phyloP scores from a whole-genome alignment of 2,797 vertebrate genomes.

The Pangasius djambal region DNA sequence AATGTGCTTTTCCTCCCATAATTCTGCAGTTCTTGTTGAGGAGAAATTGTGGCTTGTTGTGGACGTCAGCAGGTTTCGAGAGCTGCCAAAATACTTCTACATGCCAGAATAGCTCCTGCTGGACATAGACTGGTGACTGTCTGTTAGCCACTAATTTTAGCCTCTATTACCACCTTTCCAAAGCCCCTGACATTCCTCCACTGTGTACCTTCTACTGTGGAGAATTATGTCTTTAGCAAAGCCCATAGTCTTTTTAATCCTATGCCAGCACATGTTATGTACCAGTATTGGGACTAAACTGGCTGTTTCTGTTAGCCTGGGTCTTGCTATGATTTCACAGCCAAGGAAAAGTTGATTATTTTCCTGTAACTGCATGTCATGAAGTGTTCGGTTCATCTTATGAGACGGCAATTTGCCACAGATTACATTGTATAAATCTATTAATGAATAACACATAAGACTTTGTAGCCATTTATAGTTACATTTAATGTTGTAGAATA shows the following conservation, averaged over 20 bases:
- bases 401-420: background rate
- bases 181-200: slow-evolving; percentile 20
- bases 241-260: background rate
- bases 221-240: slow-evolving; percentile 1
- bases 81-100: slow-evolving; percentile 24
- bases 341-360: background rate
- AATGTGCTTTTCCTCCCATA: background rate
- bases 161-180: slow-evolving; percentile 21
- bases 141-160: slow-evolving; percentile 40
- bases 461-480: background rate
- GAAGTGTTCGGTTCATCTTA: background rate
- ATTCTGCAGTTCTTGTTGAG: background rate
- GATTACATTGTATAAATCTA: background rate
- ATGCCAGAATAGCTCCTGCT: slow-evolving; percentile 40
- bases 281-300: background rate
- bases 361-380: background rate
- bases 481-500: background rate
- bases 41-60: background rate
- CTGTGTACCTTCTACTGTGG: slow-evolving; percentile 25
- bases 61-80: slow-evolving; percentile 22
- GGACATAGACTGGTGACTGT: slow-evolving; percentile 18
- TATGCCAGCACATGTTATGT: background rate
- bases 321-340: background rate
- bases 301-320: background rate
- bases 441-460: background rate